A percentile compares a stretch with the other conserved stretches of the same genome.
phyloP scores from a whole-genome alignment of 2,797 vertebrate species.

The Siniperca scherzeri region DNA sequence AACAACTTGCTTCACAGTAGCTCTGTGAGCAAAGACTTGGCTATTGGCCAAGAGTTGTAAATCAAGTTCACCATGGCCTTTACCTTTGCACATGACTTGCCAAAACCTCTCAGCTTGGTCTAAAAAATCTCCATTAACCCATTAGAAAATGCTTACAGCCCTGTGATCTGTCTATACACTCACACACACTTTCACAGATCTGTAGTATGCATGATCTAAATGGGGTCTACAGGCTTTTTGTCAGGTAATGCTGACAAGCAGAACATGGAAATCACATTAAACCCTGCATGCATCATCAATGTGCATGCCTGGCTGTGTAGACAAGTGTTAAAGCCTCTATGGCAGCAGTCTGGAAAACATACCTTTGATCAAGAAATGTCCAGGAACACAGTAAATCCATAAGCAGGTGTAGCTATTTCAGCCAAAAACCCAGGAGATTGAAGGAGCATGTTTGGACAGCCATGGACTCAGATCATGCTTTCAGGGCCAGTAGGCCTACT shows the following conservation, averaged over 20 bases:
- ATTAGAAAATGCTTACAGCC: conserved; percentile 10
- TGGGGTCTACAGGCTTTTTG: conserved; percentile 47
- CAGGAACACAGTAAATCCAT: conserved; percentile 44
- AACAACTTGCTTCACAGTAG: neutral
- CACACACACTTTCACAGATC: conserved; percentile 23
- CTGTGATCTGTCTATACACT: conserved; percentile 21
- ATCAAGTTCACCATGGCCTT: conserved; percentile 38
- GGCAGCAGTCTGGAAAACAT: conserved; percentile 13
- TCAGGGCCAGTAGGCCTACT: conserved; percentile 7
- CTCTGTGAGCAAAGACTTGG: conserved; percentile 8
- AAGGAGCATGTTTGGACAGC: conserved; percentile 7
- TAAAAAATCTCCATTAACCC: conserved; percentile 25
- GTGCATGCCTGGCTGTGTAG: conserved; percentile 43
- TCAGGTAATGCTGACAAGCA: conserved; percentile 65
- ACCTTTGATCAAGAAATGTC: conserved; percentile 62
- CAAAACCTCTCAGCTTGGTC: conserved; percentile 26
- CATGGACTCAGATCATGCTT: conserved; percentile 4
- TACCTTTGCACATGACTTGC: conserved; percentile 36
- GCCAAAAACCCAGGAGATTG: conserved; percentile 14
- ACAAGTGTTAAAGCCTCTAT: conserved; percentile 44
- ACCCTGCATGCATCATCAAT: conserved; percentile 53
- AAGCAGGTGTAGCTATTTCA: conserved; percentile 44
- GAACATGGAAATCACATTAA: conserved; percentile 78
- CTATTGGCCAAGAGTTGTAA: conserved; percentile 31
- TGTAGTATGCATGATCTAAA: conserved; percentile 58